phyloP scores from a whole-genome alignment of 2,113 vertebrate species.

The Pachyramphus minor region DNA sequence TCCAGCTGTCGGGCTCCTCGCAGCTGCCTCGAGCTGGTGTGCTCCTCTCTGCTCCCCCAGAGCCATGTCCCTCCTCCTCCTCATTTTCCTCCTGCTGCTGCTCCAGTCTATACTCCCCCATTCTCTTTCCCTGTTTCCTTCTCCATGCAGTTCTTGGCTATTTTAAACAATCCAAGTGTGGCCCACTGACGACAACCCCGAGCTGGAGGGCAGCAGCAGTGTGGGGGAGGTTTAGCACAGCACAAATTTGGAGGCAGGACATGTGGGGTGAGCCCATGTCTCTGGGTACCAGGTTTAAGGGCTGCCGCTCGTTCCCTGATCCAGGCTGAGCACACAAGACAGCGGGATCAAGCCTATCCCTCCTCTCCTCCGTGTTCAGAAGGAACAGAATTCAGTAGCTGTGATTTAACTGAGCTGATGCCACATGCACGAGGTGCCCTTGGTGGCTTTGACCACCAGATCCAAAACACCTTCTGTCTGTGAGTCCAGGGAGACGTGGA shows the following conservation, averaged over 20 bases:
- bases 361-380: not conserved
- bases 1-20: conserved; percentile 15
- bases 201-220: not conserved
- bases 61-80: not conserved
- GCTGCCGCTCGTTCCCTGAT: not conserved
- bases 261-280: accelerated
- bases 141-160: accelerated
- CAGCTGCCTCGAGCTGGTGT: conserved; percentile 1
- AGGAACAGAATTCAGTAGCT: not conserved
- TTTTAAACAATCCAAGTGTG: not conserved
- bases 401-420: not conserved
- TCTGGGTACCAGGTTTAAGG: not conserved
- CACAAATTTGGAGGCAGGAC: not conserved
- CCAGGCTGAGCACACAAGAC: not conserved
- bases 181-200: accelerated
- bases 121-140: not conserved
- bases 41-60: not conserved
- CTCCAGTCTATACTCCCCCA: not conserved
- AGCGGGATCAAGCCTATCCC: not conserved
- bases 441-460: not conserved
- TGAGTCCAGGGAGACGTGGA: accelerated
- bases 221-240: not conserved
- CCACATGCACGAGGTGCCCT: not conserved
- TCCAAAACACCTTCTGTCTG: not conserved
- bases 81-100: not conserved